A percentile compares a stretch with the other conserved stretches of the same genome.
phyloP scores from a whole-genome alignment of 2,797 vertebrate genomes.

The Nannoperca australis region DNA sequence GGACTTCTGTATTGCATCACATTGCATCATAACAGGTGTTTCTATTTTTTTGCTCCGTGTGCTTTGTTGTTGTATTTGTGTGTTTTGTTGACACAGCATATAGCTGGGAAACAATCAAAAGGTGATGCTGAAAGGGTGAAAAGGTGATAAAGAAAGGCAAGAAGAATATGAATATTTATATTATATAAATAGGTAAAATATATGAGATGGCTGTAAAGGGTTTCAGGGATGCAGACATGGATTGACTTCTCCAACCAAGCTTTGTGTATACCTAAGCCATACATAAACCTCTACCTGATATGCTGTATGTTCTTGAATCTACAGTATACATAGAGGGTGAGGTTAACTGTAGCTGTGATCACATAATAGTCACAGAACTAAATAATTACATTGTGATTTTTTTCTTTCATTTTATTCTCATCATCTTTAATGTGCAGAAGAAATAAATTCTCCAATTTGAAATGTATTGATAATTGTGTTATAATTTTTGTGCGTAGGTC shows the following conservation, averaged over 20 bases:
- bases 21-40: conserved; percentile 72
- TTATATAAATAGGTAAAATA: conserved; percentile 7
- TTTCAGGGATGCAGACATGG: conserved; percentile 18
- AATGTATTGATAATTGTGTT: not conserved
- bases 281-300: not conserved
- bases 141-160: conserved; percentile 35
- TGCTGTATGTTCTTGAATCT: not conserved
- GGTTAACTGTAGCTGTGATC: not conserved
- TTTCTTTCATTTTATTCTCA: not conserved
- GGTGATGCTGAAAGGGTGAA: conserved; percentile 55
- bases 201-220: conserved; percentile 22
- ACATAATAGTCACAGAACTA: not conserved
- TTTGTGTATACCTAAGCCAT: not conserved
- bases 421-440: not conserved
- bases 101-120: conserved; percentile 57
- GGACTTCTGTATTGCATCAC: conserved; percentile 46
- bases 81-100: conserved; percentile 64
- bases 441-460: not conserved
- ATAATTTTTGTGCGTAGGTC: not conserved
- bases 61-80: conserved; percentile 51
- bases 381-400: not conserved
- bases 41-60: conserved; percentile 30
- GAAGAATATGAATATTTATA: conserved; percentile 55
- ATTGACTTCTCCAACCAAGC: not conserved
- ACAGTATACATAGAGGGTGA: not conserved